phyloP scores from a whole-genome alignment of 2,113 vertebrate species.

The Donacobius atricapilla region DNA sequence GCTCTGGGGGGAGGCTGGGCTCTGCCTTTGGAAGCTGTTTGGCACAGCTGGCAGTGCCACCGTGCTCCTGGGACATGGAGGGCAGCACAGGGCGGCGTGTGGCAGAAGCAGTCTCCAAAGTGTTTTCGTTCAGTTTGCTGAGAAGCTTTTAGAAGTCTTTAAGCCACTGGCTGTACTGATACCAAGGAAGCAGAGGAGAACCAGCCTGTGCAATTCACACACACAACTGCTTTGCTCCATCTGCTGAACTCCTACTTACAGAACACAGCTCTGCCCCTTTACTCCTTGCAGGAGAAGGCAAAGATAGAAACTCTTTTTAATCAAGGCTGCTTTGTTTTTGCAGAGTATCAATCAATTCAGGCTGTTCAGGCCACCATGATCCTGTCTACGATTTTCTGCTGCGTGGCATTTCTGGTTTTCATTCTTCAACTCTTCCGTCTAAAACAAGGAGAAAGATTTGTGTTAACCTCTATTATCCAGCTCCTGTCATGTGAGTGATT shows the following conservation, averaged over 20 bases:
- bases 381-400: slow-evolving; percentile 88
- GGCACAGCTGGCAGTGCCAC: not conserved
- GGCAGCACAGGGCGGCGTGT: not conserved
- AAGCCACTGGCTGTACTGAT: not conserved
- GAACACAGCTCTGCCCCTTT: not conserved
- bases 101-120: not conserved
- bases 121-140: not conserved
- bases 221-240: not conserved
- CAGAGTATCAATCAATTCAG: slow-evolving; percentile 84
- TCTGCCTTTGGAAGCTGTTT: not conserved
- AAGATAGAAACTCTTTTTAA: not conserved
- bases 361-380: slow-evolving; percentile 91
- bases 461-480: slow-evolving; percentile 88
- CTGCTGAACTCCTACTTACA: not conserved
- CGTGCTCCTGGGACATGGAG: not conserved
- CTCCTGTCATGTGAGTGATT: slow-evolving; percentile 88
- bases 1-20: not conserved
- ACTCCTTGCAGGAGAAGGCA: not conserved
- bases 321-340: not conserved
- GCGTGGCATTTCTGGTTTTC: slow-evolving; percentile 88
- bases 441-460: slow-evolving; percentile 93
- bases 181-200: not conserved
- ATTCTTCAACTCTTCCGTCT: slow-evolving; percentile 95
- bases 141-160: not conserved
- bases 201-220: not conserved